Evolutionary conservation across 2,888 invertebrate species (phyloP).

Genomic region (Terebella lapidaria): DNA sequence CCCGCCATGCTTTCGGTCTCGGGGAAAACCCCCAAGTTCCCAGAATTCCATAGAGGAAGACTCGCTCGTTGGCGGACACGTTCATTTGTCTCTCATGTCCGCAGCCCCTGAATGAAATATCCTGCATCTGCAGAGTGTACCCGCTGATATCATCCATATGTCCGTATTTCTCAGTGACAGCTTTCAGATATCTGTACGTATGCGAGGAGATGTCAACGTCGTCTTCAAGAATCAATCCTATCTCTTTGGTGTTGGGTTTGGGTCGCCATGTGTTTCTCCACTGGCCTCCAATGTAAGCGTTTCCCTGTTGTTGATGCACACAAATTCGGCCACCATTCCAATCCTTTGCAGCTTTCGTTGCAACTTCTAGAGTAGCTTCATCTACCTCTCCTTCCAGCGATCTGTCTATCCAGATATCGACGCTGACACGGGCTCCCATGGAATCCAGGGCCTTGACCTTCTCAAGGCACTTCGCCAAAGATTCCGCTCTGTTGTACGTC

Average conservation of each 20-base stretch:
- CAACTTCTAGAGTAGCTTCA: too few species aligned
- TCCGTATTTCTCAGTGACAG: conserved; percentile 6
- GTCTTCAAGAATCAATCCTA: conserved; percentile 37
- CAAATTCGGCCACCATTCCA: conserved; percentile 27
- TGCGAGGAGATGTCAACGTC: conserved; percentile 27
- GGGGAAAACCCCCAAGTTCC: conserved; percentile 26
- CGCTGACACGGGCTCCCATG: too few species aligned
- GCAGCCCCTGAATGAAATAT: conserved; percentile 14
- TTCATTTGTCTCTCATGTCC: neutral
- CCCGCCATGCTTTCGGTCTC: conserved; percentile 15
- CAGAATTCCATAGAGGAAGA: conserved; percentile 18
- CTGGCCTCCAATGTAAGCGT: conserved; percentile 25
- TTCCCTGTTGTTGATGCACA: conserved; percentile 18
- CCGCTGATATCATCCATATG: conserved; percentile 11
- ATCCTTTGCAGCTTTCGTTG: too few species aligned
- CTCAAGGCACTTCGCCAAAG: too few species aligned
- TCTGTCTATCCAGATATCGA: too few species aligned
- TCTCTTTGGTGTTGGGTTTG: conserved; percentile 27
- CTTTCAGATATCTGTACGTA: conserved; percentile 18
- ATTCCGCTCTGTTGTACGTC: too few species aligned
- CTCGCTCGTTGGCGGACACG: conserved; percentile 7
- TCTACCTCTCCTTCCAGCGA: too few species aligned
- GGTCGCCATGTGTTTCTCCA: conserved; percentile 32
- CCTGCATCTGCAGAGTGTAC: conserved; percentile 16
- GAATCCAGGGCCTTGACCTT: too few species aligned